phyloP scores from a whole-genome alignment of 2,113 vertebrate genomes.

The Ascaphus truei region DNA sequence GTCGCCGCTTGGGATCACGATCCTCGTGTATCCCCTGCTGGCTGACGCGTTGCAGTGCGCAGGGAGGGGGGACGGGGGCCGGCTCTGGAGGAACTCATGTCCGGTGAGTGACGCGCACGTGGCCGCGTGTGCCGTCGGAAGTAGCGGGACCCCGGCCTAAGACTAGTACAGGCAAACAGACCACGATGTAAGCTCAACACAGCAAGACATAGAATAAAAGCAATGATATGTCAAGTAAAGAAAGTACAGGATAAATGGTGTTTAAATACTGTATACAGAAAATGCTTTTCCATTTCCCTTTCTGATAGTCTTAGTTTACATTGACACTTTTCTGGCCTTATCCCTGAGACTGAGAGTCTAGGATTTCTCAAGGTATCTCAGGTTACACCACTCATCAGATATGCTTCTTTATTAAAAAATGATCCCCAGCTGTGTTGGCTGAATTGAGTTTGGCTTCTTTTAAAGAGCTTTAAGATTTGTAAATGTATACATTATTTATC shows the following conservation, averaged over 20 bases:
- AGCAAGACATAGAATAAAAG: too few species aligned
- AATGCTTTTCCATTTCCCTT: not conserved
- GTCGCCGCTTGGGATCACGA: too few species aligned
- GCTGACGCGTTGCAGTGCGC: too few species aligned
- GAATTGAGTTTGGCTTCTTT: not conserved
- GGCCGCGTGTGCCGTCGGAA: too few species aligned
- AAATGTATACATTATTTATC: not conserved
- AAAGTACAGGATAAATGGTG: slow-evolving; percentile 7
- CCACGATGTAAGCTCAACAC: not conserved
- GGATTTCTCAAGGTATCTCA: slow-evolving; percentile 4
- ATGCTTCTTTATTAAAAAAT: not conserved
- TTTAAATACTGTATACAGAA: slow-evolving; percentile 12
- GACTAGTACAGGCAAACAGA: too few species aligned
- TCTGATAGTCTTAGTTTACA: slow-evolving; percentile 11
- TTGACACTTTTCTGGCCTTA: slow-evolving; percentile 11
- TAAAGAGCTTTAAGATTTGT: not conserved
- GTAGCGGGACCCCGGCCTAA: too few species aligned
- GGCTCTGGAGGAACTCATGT: too few species aligned
- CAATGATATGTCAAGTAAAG: not conserved
- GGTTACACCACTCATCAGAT: slow-evolving; percentile 1
- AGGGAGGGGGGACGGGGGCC: too few species aligned
- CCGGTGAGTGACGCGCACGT: too few species aligned
- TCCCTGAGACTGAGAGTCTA: not conserved
- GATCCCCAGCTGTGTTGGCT: slow-evolving; percentile 16
- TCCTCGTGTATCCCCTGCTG: too few species aligned